These are phyloP conservation scores for Dicrostonyx torquatus DNA, from an alignment of 2,797 vertebrate species.

Conservation along the genomic window DNA sequence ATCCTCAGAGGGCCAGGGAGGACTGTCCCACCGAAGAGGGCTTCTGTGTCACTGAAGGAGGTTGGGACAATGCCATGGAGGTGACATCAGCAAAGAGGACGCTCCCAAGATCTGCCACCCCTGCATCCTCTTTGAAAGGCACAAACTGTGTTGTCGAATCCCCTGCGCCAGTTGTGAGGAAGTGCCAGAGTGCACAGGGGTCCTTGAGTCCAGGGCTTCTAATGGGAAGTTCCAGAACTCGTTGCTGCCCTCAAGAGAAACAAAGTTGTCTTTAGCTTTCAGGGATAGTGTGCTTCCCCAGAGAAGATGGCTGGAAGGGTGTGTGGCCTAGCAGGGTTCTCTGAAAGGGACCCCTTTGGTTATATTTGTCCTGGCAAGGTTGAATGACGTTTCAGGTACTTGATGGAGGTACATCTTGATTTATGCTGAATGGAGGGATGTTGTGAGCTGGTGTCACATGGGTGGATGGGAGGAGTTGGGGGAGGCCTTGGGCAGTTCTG, in stretches of 20 bases:
- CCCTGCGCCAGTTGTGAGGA: rapidly evolving
- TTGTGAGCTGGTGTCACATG: background rate
- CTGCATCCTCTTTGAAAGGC: background rate
- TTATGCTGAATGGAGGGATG: background rate
- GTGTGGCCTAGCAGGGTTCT: background rate
- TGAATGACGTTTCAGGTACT: background rate
- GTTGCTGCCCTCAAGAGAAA: background rate
- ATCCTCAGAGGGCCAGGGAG: background rate
- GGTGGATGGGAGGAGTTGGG: background rate
- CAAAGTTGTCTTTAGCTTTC: background rate
- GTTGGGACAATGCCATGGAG: background rate
- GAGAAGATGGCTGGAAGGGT: background rate
- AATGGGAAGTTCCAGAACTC: too few species aligned
- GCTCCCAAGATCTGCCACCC: too few species aligned
- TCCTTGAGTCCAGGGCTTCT: background rate
- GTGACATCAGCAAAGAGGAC: rapidly evolving
- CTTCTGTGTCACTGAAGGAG: background rate
- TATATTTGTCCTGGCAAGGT: background rate
- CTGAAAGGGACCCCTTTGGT: background rate
- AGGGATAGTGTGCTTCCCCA: background rate
- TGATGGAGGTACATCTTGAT: background rate
- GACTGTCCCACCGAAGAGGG: background rate
- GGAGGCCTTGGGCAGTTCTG: background rate
- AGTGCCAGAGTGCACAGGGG: rapidly evolving
- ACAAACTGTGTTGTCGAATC: too few species aligned